phyloP scores from a whole-genome alignment of 2,113 vertebrate genomes.

The Paedocypris sp. region DNA sequence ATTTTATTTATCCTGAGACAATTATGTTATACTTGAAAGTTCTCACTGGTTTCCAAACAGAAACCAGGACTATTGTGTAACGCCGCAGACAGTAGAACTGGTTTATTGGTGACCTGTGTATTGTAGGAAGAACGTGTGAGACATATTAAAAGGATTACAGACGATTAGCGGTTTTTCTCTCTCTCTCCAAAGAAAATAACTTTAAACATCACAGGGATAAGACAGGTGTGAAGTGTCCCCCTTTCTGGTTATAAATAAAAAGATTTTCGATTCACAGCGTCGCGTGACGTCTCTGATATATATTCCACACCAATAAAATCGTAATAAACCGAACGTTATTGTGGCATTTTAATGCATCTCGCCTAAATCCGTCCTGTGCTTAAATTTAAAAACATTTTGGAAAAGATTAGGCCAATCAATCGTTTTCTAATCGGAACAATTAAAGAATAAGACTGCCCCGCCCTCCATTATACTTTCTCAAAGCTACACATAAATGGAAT shows the following conservation, averaged over 20 bases:
- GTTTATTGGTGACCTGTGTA: conserved; percentile 50
- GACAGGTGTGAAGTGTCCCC: conserved; percentile 8
- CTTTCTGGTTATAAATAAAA: too few species aligned
- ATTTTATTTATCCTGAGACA: too few species aligned
- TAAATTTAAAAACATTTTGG: too few species aligned
- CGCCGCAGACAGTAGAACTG: conserved; percentile 35
- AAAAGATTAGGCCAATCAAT: conserved; percentile 15
- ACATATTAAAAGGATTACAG: conserved; percentile 68
- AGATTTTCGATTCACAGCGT: too few species aligned
- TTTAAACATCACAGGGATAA: conserved; percentile 28
- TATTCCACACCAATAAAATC: too few species aligned
- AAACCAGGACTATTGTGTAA: conserved; percentile 29
- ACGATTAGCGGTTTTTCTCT: conserved; percentile 50
- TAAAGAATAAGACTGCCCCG: conserved; percentile 11
- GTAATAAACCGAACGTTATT: too few species aligned
- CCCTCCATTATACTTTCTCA: conserved; percentile 18
- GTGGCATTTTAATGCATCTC: not conserved
- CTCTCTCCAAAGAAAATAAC: not conserved
- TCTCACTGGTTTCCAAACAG: conserved; percentile 24
- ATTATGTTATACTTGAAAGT: too few species aligned
- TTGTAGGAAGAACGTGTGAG: conserved; percentile 57
- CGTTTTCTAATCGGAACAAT: conserved; percentile 9
- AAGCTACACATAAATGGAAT: not conserved
- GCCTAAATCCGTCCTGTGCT: too few species aligned
- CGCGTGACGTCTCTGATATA: too few species aligned